These are phyloP conservation scores for Drosophila phalerata DNA, from an alignment of 2,888 invertebrate species.

Conservation along the genomic window DNA sequence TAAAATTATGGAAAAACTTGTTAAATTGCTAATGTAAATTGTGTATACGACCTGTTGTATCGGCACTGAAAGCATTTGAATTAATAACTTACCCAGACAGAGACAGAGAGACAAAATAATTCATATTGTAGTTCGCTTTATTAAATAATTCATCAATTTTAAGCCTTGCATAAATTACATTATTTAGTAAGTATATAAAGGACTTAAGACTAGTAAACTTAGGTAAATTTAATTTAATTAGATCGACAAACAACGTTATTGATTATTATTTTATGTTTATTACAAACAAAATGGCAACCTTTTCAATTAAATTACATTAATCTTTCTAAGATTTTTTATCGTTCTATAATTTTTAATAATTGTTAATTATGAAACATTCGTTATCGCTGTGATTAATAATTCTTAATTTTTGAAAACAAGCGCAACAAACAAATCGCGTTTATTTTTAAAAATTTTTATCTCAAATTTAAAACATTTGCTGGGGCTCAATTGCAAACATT, in stretches of 20 bases:
- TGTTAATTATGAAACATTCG: constrained; percentile 44
- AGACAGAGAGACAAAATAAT: not conserved
- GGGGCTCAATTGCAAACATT: constrained; percentile 74
- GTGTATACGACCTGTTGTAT: constrained; percentile 22
- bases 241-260: constrained; percentile 47
- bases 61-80: not conserved
- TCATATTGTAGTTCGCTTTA: constrained; percentile 22
- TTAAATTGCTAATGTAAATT: constrained; percentile 33
- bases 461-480: constrained; percentile 72
- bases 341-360: constrained; percentile 16
- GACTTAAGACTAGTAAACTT: constrained; percentile 21
- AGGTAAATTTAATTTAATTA: constrained; percentile 32
- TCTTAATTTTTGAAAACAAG: constrained; percentile 14
- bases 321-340: not conserved
- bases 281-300: constrained; percentile 59
- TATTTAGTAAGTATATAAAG: constrained; percentile 23
- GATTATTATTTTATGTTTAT: constrained; percentile 22
- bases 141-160: constrained; percentile 42
- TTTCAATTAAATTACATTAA: constrained; percentile 51
- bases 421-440: constrained; percentile 11
- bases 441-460: constrained; percentile 11
- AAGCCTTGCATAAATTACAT: constrained; percentile 39
- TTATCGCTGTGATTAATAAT: constrained; percentile 10
- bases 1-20: constrained; percentile 59
- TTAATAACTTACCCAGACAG: not conserved